These are phyloP conservation scores for Entomobrya proxima DNA, from an alignment of 2,888 invertebrate genomes.

Conservation along the genomic window DNA sequence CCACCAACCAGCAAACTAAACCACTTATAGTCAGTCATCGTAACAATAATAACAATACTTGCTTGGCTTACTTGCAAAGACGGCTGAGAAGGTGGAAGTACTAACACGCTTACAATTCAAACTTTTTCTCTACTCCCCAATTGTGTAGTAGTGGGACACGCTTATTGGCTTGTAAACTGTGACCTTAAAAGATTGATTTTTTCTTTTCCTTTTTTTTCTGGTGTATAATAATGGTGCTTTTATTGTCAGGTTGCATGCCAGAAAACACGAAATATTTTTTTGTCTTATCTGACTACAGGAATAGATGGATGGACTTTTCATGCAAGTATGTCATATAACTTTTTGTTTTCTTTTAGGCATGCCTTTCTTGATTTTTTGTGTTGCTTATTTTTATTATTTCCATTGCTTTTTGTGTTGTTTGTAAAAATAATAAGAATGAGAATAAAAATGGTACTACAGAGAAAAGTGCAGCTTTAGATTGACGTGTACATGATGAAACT, in stretches of 20 bases:
- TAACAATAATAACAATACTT: not conserved
- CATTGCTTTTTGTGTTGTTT: conserved; percentile 8
- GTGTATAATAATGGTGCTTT: not conserved
- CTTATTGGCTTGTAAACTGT: not conserved
- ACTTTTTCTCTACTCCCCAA: too few relatives aligned
- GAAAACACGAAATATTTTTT: not conserved
- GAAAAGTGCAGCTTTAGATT: too few relatives aligned
- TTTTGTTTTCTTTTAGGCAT: not conserved
- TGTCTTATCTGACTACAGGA: not conserved
- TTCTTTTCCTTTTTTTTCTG: not conserved
- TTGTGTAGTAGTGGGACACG: too few relatives aligned
- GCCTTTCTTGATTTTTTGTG: not conserved
- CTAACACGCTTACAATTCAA: not conserved
- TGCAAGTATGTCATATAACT: not conserved
- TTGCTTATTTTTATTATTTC: not conserved
- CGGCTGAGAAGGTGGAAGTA: not conserved
- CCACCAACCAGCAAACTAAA: too few relatives aligned
- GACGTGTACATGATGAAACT: too few relatives aligned
- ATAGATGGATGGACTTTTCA: not conserved
- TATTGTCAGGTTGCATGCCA: conserved; percentile 46
- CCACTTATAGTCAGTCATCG: too few relatives aligned
- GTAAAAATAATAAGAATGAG: not conserved
- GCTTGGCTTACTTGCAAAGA: not conserved
- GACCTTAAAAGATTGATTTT: conserved; percentile 65
- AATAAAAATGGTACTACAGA: too few relatives aligned